Percentiles rank a stretch among this genome's conserved stretches.
Conservation (phyloP, 2,113 vertebrate genomes). For the Saguinus imperator region DNA sequence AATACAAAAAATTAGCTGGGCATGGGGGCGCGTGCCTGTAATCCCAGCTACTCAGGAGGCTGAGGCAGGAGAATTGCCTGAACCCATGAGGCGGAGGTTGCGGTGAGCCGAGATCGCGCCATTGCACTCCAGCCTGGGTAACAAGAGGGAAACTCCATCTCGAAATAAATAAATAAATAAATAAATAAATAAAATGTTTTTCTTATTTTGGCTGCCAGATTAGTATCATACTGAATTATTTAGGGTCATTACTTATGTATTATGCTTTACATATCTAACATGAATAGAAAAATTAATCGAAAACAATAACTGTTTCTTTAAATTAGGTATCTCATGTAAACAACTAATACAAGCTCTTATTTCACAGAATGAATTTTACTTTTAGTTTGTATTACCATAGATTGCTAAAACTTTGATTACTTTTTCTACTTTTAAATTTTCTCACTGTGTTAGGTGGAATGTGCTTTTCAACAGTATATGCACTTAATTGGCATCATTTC, state of each 20-base stretch:
- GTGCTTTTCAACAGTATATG: slow-evolving; percentile 78
- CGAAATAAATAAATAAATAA: too few species aligned
- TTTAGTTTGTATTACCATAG: not conserved
- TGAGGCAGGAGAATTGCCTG: too few species aligned
- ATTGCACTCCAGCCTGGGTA: too few species aligned
- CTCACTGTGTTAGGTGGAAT: slow-evolving; percentile 28
- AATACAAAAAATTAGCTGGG: too few species aligned
- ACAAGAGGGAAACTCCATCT: too few species aligned
- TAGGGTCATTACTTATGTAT: not conserved
- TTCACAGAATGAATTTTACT: not conserved
- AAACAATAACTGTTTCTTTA: not conserved
- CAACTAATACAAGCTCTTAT: not conserved
- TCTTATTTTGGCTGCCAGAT: not conserved
- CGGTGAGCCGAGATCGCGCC: too few species aligned
- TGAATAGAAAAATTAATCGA: not conserved
- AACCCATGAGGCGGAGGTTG: too few species aligned
- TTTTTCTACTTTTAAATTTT: not conserved
- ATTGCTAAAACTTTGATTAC: not conserved
- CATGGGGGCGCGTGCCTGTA: too few species aligned
- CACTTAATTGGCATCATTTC: slow-evolving; percentile 81
- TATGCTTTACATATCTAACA: not conserved
- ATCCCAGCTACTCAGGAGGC: too few species aligned
- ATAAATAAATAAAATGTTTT: not conserved
- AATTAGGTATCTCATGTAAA: not conserved
- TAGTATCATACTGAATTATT: not conserved